phyloP scores from a whole-genome alignment of 1,140 invertebrate genomes.

The Hylaeus volcanicus region DNA sequence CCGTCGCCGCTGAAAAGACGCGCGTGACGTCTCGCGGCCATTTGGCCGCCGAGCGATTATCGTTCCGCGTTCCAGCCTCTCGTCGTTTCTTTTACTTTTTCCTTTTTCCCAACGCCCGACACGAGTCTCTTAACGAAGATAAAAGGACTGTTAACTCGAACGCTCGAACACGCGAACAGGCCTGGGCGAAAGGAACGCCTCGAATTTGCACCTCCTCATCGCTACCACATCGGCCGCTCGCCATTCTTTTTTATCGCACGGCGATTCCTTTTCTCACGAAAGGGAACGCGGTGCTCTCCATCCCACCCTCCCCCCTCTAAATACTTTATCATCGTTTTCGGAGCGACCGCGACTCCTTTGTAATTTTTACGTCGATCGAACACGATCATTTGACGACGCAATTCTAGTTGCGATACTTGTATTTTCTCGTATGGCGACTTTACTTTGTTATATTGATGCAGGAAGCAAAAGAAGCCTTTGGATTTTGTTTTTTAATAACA shows the following conservation, averaged over 20 bases:
- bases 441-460: too few species aligned
- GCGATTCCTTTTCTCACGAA: background rate
- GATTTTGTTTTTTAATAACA: too few species aligned
- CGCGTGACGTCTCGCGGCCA: constrained; percentile 13
- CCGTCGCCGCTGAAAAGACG: constrained; percentile 1
- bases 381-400: background rate
- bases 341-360: too few species aligned
- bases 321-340: constrained; percentile 11
- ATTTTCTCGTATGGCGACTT: too few species aligned
- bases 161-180: constrained; percentile 33
- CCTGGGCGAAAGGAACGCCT: constrained; percentile 28
- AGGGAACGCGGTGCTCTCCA: background rate
- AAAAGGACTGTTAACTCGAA: constrained; percentile 42
- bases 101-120: background rate
- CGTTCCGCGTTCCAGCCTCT: constrained; percentile 41
- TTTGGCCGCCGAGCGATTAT: constrained; percentile 30
- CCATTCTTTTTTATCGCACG: background rate
- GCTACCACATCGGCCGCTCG: constrained; percentile 23
- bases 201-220: constrained; percentile 39
- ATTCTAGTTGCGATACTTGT: too few species aligned
- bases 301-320: background rate
- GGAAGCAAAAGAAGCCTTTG: too few species aligned
- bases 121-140: constrained; percentile 51
- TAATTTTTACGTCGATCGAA: too few species aligned
- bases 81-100: constrained; percentile 16